Evolutionary conservation across 1,140 invertebrate genomes (phyloP).

Genomic region (Sarcophaga bullata): DNA sequence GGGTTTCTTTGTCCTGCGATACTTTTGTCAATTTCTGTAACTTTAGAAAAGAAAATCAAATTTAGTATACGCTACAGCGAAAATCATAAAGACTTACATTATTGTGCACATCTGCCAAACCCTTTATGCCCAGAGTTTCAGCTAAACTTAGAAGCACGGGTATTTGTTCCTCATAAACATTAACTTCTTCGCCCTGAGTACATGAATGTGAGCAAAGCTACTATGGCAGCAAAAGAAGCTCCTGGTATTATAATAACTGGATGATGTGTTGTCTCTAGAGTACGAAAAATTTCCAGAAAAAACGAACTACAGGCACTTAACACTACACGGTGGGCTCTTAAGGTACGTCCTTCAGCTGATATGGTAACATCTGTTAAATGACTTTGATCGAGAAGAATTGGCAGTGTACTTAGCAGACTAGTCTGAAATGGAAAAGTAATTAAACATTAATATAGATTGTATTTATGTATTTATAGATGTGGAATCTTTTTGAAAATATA

Average conservation of each 20-base stretch:
- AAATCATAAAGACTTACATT: slow-evolving; percentile 68
- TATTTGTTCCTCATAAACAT: slow-evolving; percentile 84
- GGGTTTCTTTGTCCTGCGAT: not conserved
- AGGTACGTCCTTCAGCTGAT: slow-evolving; percentile 80
- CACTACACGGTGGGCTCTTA: slow-evolving; percentile 88
- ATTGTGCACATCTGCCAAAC: slow-evolving; percentile 81
- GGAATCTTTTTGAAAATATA: too few relatives aligned
- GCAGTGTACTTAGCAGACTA: slow-evolving; percentile 84
- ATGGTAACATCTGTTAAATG: slow-evolving; percentile 90
- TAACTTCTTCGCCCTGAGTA: slow-evolving; percentile 93
- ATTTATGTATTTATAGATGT: too few relatives aligned
- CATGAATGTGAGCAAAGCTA: slow-evolving; percentile 88
- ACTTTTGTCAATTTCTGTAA: slow-evolving; percentile 45
- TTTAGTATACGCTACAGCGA: not conserved
- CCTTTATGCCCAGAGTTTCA: slow-evolving; percentile 85
- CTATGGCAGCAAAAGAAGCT: slow-evolving; percentile 81
- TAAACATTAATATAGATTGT: not conserved
- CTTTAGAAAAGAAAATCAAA: not conserved
- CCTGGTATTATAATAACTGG: slow-evolving; percentile 86
- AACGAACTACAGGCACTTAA: slow-evolving; percentile 91
- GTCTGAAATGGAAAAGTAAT: slow-evolving; percentile 65
- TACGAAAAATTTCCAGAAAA: slow-evolving; percentile 88
- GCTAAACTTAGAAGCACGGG: slow-evolving; percentile 84
- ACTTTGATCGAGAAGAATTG: slow-evolving; percentile 82
- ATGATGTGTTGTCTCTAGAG: slow-evolving; percentile 77